Conservation (phyloP, 2,113 vertebrate genomes). For the Maccullochella peelii region DNA sequence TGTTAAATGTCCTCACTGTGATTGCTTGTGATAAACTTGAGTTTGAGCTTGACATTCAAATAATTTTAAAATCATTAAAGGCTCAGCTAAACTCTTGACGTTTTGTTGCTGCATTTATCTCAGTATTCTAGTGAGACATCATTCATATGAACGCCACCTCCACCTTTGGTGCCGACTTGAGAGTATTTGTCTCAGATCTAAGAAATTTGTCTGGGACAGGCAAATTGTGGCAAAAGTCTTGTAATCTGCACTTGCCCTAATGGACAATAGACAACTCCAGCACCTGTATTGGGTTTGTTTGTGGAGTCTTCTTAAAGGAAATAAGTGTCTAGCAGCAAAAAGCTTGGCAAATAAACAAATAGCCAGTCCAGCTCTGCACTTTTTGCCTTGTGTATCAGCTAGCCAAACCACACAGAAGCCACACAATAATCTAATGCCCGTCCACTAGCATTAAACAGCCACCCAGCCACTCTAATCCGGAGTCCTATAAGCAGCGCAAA, state of each 20-base stretch:
- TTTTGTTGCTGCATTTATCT: neutral
- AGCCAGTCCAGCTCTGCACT: neutral
- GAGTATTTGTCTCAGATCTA: neutral
- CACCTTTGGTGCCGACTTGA: neutral
- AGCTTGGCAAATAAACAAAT: slow-evolving; percentile 1
- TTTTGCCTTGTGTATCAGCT: neutral
- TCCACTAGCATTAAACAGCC: slow-evolving; percentile 16
- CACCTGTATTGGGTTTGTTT: neutral
- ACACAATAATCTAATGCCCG: neutral
- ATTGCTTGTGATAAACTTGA: neutral
- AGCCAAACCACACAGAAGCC: neutral
- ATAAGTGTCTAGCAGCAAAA: neutral
- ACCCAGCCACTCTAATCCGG: slow-evolving; percentile 23
- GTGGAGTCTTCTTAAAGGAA: neutral
- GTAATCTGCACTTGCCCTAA: neutral
- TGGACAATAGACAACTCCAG: neutral
- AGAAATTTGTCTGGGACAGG: neutral
- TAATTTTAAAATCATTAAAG: neutral
- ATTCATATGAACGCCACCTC: neutral
- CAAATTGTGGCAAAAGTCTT: neutral
- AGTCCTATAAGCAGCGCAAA: slow-evolving; percentile 18
- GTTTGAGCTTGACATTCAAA: neutral
- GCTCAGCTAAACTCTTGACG: neutral
- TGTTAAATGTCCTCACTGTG: too few species aligned
- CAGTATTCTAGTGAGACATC: neutral